A percentile compares a stretch with the other conserved stretches of the same genome.
phyloP scores from a whole-genome alignment of 1,140 invertebrate species.

The Leptopilina clavipes region DNA sequence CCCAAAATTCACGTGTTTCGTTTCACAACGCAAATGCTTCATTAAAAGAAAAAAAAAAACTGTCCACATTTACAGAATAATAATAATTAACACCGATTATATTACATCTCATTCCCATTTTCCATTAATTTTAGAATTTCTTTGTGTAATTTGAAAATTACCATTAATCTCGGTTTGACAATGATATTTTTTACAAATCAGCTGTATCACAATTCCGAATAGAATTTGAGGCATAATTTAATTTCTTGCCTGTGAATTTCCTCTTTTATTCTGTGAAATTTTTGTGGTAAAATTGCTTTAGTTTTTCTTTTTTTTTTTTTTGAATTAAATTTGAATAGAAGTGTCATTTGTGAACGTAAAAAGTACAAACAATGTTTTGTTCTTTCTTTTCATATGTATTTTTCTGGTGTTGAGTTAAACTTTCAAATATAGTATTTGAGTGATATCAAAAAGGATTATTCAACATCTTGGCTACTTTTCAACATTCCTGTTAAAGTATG shows the following conservation, averaged over 20 bases:
- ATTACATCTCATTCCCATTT: too few species aligned
- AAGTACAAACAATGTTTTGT: background rate
- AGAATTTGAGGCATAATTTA: too few species aligned
- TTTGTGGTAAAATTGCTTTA: too few species aligned
- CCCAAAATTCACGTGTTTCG: background rate
- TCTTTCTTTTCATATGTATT: background rate
- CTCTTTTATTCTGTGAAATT: background rate
- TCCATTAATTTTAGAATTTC: too few species aligned
- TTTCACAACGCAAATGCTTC: background rate
- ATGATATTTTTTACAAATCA: too few species aligned
- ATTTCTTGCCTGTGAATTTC: background rate
- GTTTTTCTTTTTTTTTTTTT: too few species aligned
- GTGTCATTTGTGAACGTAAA: background rate
- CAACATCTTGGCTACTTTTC: background rate
- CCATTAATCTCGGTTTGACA: too few species aligned
- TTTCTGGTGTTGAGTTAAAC: background rate
- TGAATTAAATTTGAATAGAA: too few species aligned
- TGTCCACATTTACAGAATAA: too few species aligned
- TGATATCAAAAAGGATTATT: constrained; percentile 3
- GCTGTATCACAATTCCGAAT: background rate
- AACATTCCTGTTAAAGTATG: background rate
- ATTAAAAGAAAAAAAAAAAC: too few species aligned
- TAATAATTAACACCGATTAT: too few species aligned
- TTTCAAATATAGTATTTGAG: background rate
- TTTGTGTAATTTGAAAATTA: too few species aligned